Base-by-base conservation (phyloP, 2,113 vertebrate genomes). In the Paramormyrops kingsleyae region DNA sequence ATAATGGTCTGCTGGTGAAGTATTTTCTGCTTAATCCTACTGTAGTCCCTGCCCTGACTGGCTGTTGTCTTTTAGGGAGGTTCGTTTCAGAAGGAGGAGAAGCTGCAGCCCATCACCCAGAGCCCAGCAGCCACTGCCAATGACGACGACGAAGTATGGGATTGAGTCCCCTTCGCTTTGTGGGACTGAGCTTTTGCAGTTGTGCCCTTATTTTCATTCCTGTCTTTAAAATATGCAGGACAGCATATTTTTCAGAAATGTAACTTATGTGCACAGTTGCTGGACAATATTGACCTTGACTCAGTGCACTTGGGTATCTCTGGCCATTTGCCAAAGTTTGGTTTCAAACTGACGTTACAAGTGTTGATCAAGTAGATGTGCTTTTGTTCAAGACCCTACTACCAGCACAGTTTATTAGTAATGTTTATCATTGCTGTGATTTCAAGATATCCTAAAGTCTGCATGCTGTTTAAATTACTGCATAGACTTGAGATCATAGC, bases 71-170 rank as follows among this genome's bases (percentile, higher is more conserved):
- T 56, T 7, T 53, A 91, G 89, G 66, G 86, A 86, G 91, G 90
- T 19, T 90, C 87, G 9, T 94, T 92, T 77, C 91, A 89, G 5
- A 66, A 1, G 1, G 49, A 46, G 1, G 49, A 46, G 13, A 0
- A 62, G 50, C 8, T 42, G 56, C 91, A 90, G 62, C 31, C 62
- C 0, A n/a, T 89, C 7, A 47, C 90, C 17, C 90, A n/a, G 44
- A 0, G 31, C 74, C n/a, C 12, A 17, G 80, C 70, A 6, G 91
- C 74, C 7, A 94, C 6, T 13, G 66, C 74, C 4, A 91, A 74
- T 2, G 35, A 39, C 10, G 94, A 94, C 0, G 92, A 93, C 0
- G 95, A 95, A 91, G 93, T 93, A 0, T 96, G 95, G 95, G 95
- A 95, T 39, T 96, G 92, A 77, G 87, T 0, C 3, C n/a, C 1